These are phyloP conservation scores for Cotesia typhae DNA, from an alignment of 1,140 invertebrate species.

Conservation along the genomic window DNA sequence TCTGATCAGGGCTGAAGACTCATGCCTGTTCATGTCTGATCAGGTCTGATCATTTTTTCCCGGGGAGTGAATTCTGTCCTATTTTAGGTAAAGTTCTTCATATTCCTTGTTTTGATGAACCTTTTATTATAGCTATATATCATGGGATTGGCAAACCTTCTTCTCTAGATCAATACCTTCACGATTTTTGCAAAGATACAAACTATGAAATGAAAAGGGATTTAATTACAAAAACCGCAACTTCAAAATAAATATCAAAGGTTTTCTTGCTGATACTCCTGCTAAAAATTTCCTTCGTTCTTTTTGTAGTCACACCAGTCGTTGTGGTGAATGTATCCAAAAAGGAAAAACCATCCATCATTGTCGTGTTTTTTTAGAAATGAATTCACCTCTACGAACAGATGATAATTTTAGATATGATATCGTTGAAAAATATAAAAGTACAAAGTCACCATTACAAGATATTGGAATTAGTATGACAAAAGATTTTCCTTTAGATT, in stretches of 20 bases:
- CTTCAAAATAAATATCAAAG: conserved; percentile 12
- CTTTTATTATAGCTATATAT: conserved; percentile 39
- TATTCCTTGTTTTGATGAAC: conserved; percentile 16
- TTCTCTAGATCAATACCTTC: conserved; percentile 29
- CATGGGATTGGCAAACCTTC: conserved; percentile 38
- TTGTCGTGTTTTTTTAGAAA: conserved; percentile 17
- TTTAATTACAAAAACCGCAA: conserved; percentile 10
- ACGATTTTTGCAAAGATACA: conserved; percentile 29
- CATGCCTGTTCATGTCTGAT: too few relatives aligned
- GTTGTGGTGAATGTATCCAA: conserved; percentile 32
- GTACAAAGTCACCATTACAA: conserved; percentile 28
- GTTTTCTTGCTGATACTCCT: conserved; percentile 21
- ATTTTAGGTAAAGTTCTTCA: conserved; percentile 34
- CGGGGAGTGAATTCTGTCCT: conserved; percentile 36
- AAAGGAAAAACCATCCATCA: conserved; percentile 20
- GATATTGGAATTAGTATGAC: conserved; percentile 39
- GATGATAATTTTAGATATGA: conserved; percentile 16
- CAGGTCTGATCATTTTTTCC: too few relatives aligned
- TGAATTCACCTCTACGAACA: conserved; percentile 17
- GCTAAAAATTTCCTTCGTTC: conserved; percentile 28
- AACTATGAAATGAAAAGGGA: conserved; percentile 28
- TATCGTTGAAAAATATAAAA: background rate
- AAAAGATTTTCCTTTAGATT: conserved; percentile 44
- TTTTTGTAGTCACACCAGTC: conserved; percentile 33
- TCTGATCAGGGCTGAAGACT: too few relatives aligned